These are phyloP conservation scores for Anagrus nilaparvatae DNA, from an alignment of 1,140 invertebrate genomes.

Conservation along the genomic window DNA sequence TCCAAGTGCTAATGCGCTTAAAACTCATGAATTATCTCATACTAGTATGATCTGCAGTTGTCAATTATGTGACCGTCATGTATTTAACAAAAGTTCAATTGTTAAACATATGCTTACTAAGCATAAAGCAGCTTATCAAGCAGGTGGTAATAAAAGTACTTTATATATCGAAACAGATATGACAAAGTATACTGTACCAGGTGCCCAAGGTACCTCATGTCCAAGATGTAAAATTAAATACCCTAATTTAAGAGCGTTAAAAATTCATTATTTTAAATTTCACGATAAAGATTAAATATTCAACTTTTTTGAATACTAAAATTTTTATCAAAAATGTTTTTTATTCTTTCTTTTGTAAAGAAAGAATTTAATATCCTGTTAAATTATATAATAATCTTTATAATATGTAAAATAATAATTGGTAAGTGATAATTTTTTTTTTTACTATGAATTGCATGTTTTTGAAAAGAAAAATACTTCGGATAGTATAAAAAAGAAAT, in stretches of 20 bases:
- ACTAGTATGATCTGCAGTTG: conserved; percentile 32
- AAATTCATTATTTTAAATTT: conserved; percentile 38
- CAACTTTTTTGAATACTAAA: too few species aligned
- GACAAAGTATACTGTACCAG: conserved; percentile 26
- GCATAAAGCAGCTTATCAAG: conserved; percentile 26
- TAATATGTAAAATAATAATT: too few species aligned
- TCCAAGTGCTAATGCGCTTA: conserved; percentile 14
- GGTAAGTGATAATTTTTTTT: too few species aligned
- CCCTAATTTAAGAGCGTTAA: conserved; percentile 36
- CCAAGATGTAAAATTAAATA: conserved; percentile 36
- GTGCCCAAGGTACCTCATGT: conserved; percentile 26
- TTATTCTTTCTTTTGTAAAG: too few species aligned
- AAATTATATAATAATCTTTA: too few species aligned
- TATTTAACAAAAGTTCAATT: conserved; percentile 27
- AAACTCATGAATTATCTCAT: conserved; percentile 23
- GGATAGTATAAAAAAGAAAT: too few species aligned
- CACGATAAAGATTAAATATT: too few species aligned
- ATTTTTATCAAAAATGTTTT: too few species aligned
- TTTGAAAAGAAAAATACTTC: too few species aligned
- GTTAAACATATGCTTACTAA: conserved; percentile 27
- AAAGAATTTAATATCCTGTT: too few species aligned
- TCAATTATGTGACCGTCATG: conserved; percentile 29
- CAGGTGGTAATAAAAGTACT: conserved; percentile 15
- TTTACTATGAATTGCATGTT: too few species aligned
- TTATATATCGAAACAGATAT: conserved; percentile 31